These are phyloP conservation scores for Taurulus bubalis DNA, from an alignment of 2,113 vertebrate species.

Conservation along the genomic window DNA sequence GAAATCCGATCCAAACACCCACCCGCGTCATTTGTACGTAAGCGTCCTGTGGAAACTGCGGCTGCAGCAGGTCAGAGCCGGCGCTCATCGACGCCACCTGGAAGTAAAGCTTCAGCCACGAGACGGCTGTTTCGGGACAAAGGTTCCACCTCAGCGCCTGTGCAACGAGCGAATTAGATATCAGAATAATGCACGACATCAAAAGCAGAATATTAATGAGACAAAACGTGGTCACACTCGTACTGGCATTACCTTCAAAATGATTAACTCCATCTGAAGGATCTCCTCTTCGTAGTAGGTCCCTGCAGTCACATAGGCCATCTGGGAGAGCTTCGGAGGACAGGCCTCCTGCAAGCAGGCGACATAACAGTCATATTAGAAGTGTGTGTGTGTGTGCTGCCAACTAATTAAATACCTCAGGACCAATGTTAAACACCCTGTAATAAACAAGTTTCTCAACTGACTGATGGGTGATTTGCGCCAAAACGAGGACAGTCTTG, in stretches of 20 bases:
- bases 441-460: neutral
- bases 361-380: neutral
- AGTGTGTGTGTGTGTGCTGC: neutral
- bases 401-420: neutral
- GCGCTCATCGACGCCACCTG: conserved; percentile 88
- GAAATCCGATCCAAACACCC: conserved; percentile 1
- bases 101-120: conserved; percentile 92
- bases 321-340: conserved; percentile 91
- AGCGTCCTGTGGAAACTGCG: conserved; percentile 90
- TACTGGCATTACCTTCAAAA: conserved; percentile 86
- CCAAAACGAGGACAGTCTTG: neutral
- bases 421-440: neutral
- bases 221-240: fast-evolving
- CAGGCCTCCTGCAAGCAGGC: conserved; percentile 87
- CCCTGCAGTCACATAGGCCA: conserved; percentile 92
- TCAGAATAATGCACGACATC: neutral
- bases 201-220: neutral
- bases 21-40: conserved; percentile 92
- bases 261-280: conserved; percentile 90
- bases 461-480: neutral
- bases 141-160: conserved; percentile 93
- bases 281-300: conserved; percentile 92
- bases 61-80: conserved; percentile 86
- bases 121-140: conserved; percentile 88
- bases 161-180: fast-evolving